Conservation (phyloP, 2,797 vertebrate genomes). For the Delichon dasypus region DNA sequence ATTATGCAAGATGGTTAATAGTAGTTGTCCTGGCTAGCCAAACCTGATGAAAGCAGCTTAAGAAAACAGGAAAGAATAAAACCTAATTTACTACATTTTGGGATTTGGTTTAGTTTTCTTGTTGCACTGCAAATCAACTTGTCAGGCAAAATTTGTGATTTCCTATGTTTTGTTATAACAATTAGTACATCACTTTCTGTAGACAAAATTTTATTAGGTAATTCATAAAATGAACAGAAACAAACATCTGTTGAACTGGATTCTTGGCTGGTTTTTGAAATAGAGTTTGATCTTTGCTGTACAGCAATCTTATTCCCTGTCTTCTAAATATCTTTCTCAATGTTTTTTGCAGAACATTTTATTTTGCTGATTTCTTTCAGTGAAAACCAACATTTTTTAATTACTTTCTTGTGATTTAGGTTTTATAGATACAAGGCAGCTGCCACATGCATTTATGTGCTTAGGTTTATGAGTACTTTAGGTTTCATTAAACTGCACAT, state of each 20-base stretch:
- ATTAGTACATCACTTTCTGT: neutral
- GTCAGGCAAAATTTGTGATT: neutral
- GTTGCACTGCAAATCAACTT: neutral
- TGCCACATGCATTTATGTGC: neutral
- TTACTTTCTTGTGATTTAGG: neutral
- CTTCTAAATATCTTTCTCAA: neutral
- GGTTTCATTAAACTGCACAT: neutral
- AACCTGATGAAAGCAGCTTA: neutral
- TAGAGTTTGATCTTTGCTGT: neutral
- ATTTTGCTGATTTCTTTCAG: neutral
- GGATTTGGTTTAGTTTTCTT: neutral
- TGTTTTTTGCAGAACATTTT: neutral
- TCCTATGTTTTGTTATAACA: neutral
- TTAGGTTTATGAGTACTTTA: neutral
- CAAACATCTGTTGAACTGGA: neutral
- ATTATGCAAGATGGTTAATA: neutral
- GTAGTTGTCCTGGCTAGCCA: neutral
- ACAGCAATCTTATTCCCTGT: neutral
- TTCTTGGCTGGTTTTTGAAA: neutral
- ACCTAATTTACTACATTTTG: neutral
- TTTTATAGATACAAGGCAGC: neutral
- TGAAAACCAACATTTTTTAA: neutral
- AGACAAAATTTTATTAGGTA: neutral
- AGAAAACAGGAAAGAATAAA: neutral
- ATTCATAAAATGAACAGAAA: neutral